Conservation (phyloP, 2,797 vertebrate species). For the Chelidonichthys spinosus region DNA sequence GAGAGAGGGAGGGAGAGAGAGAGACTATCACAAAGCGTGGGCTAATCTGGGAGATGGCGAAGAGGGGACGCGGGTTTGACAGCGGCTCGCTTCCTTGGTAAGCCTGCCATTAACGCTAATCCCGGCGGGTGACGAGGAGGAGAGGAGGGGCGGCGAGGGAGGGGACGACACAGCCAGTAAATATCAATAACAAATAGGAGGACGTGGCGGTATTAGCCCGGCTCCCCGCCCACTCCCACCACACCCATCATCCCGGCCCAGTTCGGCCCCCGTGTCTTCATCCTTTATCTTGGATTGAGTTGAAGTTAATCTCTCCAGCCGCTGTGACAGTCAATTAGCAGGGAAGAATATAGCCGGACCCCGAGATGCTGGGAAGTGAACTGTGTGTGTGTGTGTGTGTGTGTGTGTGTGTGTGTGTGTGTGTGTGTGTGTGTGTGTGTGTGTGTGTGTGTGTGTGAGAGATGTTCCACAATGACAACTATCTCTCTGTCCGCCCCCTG, state of each 20-base stretch:
- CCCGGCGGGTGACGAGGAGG: slow-evolving; percentile 69
- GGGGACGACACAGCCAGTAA: slow-evolving; percentile 79
- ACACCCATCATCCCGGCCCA: slow-evolving; percentile 39
- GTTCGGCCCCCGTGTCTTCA: slow-evolving; percentile 69
- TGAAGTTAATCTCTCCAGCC: slow-evolving; percentile 83
- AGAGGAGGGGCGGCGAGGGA: slow-evolving; percentile 48
- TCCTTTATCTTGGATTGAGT: slow-evolving; percentile 79
- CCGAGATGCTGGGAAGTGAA: slow-evolving; percentile 59
- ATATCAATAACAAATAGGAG: slow-evolving; percentile 89
- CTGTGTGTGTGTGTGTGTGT: slow-evolving; percentile 32
- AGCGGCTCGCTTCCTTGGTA: slow-evolving; percentile 76
- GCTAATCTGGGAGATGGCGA: slow-evolving; percentile 79
- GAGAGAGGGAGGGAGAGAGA: slow-evolving; percentile 67
- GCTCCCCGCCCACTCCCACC: slow-evolving; percentile 33
- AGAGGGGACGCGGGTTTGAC: slow-evolving; percentile 73
- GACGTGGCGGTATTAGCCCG: slow-evolving; percentile 68
- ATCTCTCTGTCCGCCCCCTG: slow-evolving; percentile 78
- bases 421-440: slow-evolving; percentile 42
- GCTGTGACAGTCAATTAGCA: slow-evolving; percentile 88
- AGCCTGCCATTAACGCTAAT: slow-evolving; percentile 84
- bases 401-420: slow-evolving; percentile 25
- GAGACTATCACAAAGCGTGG: slow-evolving; percentile 75
- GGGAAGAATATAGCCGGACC: slow-evolving; percentile 79
- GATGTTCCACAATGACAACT: slow-evolving; percentile 81
- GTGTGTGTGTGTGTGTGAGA: slow-evolving; percentile 51